Evolutionary conservation across 2,797 vertebrate genomes (phyloP), one percentile per base, ranked within the genome.

Genomic region (Tenualosa ilisha): DNA sequence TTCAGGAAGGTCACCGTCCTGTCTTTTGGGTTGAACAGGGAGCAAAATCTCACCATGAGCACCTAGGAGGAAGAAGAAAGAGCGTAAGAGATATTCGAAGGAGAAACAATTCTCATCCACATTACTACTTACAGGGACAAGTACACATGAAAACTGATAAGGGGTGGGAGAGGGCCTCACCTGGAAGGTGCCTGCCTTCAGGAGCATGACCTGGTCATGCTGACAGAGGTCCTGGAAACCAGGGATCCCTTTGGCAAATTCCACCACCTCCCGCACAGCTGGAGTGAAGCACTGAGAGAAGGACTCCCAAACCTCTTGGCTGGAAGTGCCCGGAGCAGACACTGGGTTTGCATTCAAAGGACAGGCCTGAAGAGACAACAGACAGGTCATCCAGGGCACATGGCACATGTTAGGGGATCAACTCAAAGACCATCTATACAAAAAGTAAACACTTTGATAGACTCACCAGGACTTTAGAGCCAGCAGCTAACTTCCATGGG

Each of bases 161-260:
- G 24, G n/a, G 3, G 37, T 82, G 40, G 20, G 1, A 9, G 54
- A 11, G 82, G 43, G 68, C 6, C 82, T 84, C 93, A 96, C 96
- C 96, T 96, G 95, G 89, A 96, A 96, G 63, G 96, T 96, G 86
- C 96, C 96, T 11, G 96, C 95, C 91, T 96, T 96, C 49, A 96
- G 95, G 89, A 96, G 92, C 94, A 96, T 95, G 90, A 96, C 95
- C 87, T 96, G 96, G 92, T 96, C 96, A 26, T 96, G 94, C 85
- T 96, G 96, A 91, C 95, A 94, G 40, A 96, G 95, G 88, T 93
- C 93, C 90, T 95, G 95, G 89, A 96, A 96, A 75, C 96, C 96
- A 17, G 96, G 96, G 87, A 96, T 96, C 79, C 96, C 96, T 87
- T 96, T 96, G 75, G 96, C 95, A 86, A 96, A 96, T 91, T 96